Base-by-base conservation (phyloP, 2,888 invertebrate genomes). In the Neoascia interrupta region DNA sequence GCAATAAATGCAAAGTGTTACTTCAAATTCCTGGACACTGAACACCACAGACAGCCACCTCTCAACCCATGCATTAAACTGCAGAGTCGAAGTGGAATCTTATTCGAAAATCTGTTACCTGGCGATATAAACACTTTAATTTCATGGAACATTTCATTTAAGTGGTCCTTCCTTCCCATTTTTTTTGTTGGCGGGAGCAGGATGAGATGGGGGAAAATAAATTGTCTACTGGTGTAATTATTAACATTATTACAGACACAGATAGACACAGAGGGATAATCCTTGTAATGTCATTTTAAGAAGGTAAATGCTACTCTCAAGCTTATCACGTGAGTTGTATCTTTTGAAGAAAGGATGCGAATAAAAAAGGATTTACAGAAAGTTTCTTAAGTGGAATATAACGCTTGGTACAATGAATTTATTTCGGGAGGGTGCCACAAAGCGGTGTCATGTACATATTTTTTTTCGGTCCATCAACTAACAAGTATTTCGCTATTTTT, bases 141-240 rank as follows among this genome's bases (percentile, higher is more conserved):
- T 85, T 85, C 84, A 85, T 83, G 85, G 83, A 83, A 84, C 84
- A 84, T 85, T 84, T 83, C 83, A 81, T 82, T 82, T 79, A 80
- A 74, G 73, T 80, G 64, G 61, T 68, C 60, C 23, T 58, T 21
- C n/a, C n/a, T n/a, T n/a, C n/a, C n/a, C n/a, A n/a, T n/a, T n/a
- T n/a, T 37, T 45, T 23, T 37, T 53, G 3, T 18, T 23, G 41
- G 16, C 34, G 26, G 54, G 31, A n/a, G n/a, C n/a, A n/a, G n/a
- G n/a, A 19, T 13, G 21, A 4, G 41, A 23, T 10, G 10, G 26
- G 21, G 47, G 64, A 15, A 72, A 64, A 58, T 49, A 58, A 76
- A 66, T 60, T 76, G 76, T 76, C 64, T 75, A 43, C 63, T 51
- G 37, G 5, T 51, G 43, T 58, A 60, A 66, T 75, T 69, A 75